Base-by-base conservation (phyloP, 92 coral and sea anemone genomes). In the Palythoa grandis region DNA sequence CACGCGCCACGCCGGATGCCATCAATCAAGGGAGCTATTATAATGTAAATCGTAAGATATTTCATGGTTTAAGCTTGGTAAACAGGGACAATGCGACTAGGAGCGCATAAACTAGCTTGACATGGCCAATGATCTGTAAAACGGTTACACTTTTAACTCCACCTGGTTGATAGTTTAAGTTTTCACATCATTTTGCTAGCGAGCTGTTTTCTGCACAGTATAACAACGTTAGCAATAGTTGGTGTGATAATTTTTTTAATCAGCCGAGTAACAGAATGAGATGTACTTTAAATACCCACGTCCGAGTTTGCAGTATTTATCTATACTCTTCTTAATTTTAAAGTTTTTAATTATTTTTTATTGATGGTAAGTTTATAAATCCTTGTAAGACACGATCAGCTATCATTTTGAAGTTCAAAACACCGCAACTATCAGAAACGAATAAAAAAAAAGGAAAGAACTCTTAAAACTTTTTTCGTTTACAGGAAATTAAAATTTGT, bases 1-100 rank as follows among this genome's bases (percentile, higher is more conserved):
- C 98, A 94, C 98, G 98, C 98, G 98, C 89, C 68, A 76, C 53
- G 80, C 74, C 73, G 76, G 89, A 79, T 88, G 88, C 91, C 79
- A 82, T 94, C 95, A 92, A 84, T 94, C 94, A 92, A 72, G 56
- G 69, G 76, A 70, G 16, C 82, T 79, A 77, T 94, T 94, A 86
- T 91, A 83, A 94, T 92, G 98, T 89, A 90, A 92, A 94, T 92
- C n/a, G 61, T 83, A 82, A 86, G 80, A 82, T 83, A 88, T 78
- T 90, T 91, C 78, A 80, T 82, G 88, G 87, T 87, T 71, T 87
- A n/a, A 86, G 86, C 86, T 78, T 72, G 58, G 90, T 87, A 87
- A 83, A 72, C 67, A 72, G 19, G 88, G 67, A 84, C 91, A 91
- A 91, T 83, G 86, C 48, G 37, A 65, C 37, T 67, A 25, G 52